phyloP scores from a whole-genome alignment of 1,140 invertebrate species.

The Harpegnathos saltator region DNA sequence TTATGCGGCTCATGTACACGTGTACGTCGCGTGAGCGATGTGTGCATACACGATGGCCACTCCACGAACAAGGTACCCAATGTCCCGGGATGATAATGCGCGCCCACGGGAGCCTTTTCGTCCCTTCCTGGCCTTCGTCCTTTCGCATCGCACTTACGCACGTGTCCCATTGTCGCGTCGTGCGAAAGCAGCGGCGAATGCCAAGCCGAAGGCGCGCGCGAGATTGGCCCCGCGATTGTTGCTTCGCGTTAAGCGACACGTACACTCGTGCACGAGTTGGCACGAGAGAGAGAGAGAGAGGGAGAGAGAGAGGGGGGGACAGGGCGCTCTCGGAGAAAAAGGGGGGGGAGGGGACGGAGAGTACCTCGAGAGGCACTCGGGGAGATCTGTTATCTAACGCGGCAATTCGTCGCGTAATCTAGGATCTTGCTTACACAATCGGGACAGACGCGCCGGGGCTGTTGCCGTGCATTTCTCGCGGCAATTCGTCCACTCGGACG shows the following conservation, averaged over 20 bases:
- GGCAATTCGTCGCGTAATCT: not conserved
- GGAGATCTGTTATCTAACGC: not conserved
- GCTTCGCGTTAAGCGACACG: constrained; percentile 1
- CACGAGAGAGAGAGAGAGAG: not conserved
- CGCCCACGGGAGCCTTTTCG: constrained; percentile 74
- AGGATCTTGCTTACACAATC: not conserved
- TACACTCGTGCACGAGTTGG: not conserved
- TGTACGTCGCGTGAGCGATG: constrained; percentile 61
- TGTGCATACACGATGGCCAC: constrained; percentile 47
- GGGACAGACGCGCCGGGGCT: no score
- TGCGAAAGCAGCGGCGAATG: constrained; percentile 51
- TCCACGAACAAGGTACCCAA: constrained; percentile 72
- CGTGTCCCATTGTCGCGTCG: constrained; percentile 27
- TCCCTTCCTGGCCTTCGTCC: constrained; percentile 64
- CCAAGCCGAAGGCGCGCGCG: no score
- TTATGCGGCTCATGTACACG: constrained; percentile 71
- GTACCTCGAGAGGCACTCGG: no score
- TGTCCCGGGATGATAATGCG: constrained; percentile 74
- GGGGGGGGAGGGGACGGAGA: not conserved
- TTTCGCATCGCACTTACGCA: constrained; percentile 24
- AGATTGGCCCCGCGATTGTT: constrained; percentile 2
- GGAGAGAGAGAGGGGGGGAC: no score
- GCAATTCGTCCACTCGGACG: not conserved
- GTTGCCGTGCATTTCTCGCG: not conserved
- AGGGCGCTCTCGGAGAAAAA: no score